These are phyloP conservation scores for Drosophila melanosoma DNA, from an alignment of 2,888 invertebrate genomes.

Conservation along the genomic window DNA sequence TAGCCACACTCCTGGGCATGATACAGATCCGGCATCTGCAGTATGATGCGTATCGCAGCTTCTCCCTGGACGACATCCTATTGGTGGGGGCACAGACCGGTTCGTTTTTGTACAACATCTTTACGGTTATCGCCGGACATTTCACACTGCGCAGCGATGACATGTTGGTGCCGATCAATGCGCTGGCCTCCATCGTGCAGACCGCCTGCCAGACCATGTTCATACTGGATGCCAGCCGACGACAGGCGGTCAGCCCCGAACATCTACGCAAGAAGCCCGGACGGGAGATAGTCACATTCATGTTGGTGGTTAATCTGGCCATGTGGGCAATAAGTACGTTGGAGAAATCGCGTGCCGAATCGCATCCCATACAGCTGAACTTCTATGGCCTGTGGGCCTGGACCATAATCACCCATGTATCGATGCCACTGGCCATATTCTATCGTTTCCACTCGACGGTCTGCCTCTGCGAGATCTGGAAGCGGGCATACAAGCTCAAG, in stretches of 20 bases:
- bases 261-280: constrained; percentile 95
- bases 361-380: constrained; percentile 95
- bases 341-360: constrained; percentile 95
- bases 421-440: constrained; percentile 96
- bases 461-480: constrained; percentile 98
- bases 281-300: constrained; percentile 96
- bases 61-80: constrained; percentile 95
- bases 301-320: constrained; percentile 94
- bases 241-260: constrained; percentile 92
- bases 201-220: constrained; percentile 96
- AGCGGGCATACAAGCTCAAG: constrained; percentile 96
- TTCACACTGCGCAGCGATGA: constrained; percentile 93
- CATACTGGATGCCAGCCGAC: constrained; percentile 94
- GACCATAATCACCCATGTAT: constrained; percentile 97
- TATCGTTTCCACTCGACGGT: constrained; percentile 98
- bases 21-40: constrained; percentile 93
- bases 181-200: constrained; percentile 93
- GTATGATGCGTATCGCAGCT: constrained; percentile 92
- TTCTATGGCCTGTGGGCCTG: constrained; percentile 98
- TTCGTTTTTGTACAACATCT: constrained; percentile 96
- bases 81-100: constrained; percentile 97
- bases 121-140: constrained; percentile 96
- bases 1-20: constrained; percentile 95
- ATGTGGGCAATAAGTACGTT: constrained; percentile 98
- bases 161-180: constrained; percentile 92